Evolutionary conservation across 1,140 invertebrate genomes (phyloP).

Genomic region (Aricia agestis): DNA sequence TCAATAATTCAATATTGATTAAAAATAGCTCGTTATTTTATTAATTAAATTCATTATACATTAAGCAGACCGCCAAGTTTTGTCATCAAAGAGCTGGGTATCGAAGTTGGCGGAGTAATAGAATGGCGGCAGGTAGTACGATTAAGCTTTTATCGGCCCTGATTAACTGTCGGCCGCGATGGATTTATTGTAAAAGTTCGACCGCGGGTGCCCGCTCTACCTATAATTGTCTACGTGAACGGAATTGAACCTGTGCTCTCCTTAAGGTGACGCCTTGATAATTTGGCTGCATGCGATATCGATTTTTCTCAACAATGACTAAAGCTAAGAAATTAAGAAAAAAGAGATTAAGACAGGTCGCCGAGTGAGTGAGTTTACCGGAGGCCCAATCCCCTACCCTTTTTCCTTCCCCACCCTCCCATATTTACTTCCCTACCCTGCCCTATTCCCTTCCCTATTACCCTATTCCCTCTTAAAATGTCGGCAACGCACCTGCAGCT

Average conservation of each 20-base stretch:
- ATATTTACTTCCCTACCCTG: too few relatives aligned
- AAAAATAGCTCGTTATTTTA: not conserved
- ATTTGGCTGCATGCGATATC: too few relatives aligned
- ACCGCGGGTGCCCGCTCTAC: constrained; percentile 69
- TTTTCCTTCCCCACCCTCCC: too few relatives aligned
- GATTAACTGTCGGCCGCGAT: constrained; percentile 70
- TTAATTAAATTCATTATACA: not conserved
- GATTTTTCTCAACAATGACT: too few relatives aligned
- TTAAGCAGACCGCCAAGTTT: not conserved
- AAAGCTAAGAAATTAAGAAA: too few relatives aligned
- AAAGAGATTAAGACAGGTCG: too few relatives aligned
- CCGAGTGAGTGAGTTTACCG: too few relatives aligned
- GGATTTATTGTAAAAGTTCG: constrained; percentile 71
- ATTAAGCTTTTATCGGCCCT: constrained; percentile 64
- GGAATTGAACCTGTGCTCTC: constrained; percentile 54
- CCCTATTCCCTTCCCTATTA: too few relatives aligned
- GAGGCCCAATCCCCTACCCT: too few relatives aligned
- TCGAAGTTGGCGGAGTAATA: constrained; percentile 31
- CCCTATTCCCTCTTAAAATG: too few relatives aligned
- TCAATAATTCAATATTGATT: not conserved
- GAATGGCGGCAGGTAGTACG: constrained; percentile 41
- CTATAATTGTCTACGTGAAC: constrained; percentile 75
- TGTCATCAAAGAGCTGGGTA: not conserved
- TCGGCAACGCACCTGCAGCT: too few relatives aligned
- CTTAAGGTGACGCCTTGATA: too few relatives aligned